Evolutionary conservation across 2,797 vertebrate species (phyloP).

Genomic region (Lutjanus campechanus): DNA sequence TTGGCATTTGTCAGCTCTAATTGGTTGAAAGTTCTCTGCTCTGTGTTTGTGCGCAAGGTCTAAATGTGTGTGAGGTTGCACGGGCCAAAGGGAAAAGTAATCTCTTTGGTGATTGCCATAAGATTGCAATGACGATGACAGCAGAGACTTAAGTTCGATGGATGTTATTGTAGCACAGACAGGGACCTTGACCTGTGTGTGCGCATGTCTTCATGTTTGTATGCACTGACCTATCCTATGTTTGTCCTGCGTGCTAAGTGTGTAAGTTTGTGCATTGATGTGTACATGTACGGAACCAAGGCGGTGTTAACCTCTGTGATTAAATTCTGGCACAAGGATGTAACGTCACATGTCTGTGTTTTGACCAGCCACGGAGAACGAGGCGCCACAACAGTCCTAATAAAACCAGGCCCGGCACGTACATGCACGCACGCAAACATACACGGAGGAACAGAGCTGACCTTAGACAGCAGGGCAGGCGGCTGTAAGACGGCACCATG

Average conservation of each 20-base stretch:
- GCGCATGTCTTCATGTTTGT: background rate
- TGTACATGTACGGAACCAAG: constrained; percentile 9
- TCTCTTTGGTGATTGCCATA: constrained; percentile 41
- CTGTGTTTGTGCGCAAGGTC: constrained; percentile 16
- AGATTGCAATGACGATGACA: constrained; percentile 51
- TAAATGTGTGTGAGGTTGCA: constrained; percentile 38
- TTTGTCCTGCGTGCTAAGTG: background rate
- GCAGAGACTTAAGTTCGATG: constrained; percentile 24
- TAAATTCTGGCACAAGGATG: constrained; percentile 10
- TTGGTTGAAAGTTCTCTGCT: constrained; percentile 49
- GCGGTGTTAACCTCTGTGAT: background rate
- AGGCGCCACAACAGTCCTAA: constrained; percentile 53
- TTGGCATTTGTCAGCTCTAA: constrained; percentile 68
- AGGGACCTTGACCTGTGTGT: constrained; percentile 26
- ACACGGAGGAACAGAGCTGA: constrained; percentile 17
- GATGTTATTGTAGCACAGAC: constrained; percentile 42
- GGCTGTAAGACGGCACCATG: constrained; percentile 8
- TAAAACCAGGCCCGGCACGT: constrained; percentile 42
- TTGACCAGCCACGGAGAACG: constrained; percentile 49
- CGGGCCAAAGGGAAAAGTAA: constrained; percentile 50
- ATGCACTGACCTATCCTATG: background rate
- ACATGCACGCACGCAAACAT: constrained; percentile 22
- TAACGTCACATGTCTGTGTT: constrained; percentile 52
- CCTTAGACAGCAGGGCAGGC: constrained; percentile 20
- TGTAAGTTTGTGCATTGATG: background rate